phyloP scores from a whole-genome alignment of 2,797 vertebrate genomes.

The Synanceia verrucosa region DNA sequence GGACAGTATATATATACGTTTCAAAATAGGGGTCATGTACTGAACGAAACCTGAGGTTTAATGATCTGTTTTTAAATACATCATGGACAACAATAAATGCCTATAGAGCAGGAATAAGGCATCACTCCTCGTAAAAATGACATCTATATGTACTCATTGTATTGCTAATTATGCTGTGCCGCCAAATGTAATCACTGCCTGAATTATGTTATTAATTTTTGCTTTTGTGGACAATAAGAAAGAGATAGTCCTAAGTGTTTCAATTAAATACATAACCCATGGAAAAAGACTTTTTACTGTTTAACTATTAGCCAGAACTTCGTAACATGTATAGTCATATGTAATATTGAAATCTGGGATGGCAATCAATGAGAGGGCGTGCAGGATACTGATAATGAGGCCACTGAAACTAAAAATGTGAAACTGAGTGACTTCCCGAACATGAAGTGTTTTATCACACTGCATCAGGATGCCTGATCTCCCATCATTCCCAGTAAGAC shows the following conservation, averaged over 20 bases:
- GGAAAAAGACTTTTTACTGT: neutral
- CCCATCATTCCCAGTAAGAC: conserved; percentile 10
- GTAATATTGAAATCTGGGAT: neutral
- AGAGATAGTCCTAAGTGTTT: neutral
- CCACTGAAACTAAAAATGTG: conserved; percentile 1
- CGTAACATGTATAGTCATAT: neutral
- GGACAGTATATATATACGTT: neutral
- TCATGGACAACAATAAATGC: neutral
- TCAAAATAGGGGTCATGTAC: neutral
- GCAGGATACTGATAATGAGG: neutral
- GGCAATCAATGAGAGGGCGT: neutral
- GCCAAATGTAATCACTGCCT: neutral
- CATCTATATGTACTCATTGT: neutral
- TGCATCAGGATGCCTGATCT: conserved; percentile 16
- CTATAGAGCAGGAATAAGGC: neutral
- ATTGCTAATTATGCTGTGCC: neutral
- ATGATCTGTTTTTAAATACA: neutral
- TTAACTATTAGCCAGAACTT: neutral
- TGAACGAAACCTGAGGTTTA: neutral
- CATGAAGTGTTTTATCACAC: conserved; percentile 26
- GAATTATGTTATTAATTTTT: neutral
- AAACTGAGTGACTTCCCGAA: neutral
- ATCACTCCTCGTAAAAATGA: neutral
- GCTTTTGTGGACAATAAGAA: neutral
- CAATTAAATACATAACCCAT: neutral